Evolutionary conservation across 2,888 invertebrate genomes (phyloP).

Genomic region (Brachyptera risi): DNA sequence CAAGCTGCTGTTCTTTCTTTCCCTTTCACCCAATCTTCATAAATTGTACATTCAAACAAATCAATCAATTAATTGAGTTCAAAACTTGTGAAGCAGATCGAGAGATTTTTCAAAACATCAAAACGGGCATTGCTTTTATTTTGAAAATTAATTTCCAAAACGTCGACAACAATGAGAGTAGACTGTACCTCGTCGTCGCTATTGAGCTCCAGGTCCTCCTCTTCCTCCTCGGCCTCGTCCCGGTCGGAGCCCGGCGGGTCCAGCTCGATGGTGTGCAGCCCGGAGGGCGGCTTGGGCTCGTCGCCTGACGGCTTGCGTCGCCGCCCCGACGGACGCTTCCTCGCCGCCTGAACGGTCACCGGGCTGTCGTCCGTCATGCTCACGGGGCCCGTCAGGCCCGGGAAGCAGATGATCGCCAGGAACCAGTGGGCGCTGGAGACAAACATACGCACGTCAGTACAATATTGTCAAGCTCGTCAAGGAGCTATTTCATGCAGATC

Average conservation of each 20-base stretch:
- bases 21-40: too few relatives aligned
- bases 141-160: too few relatives aligned
- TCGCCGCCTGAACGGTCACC: constrained; percentile 42
- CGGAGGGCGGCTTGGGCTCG: not conserved
- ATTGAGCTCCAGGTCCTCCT: constrained; percentile 57
- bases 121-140: too few relatives aligned
- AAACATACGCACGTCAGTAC: not conserved
- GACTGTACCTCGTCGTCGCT: constrained; percentile 30
- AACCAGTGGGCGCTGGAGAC: constrained; percentile 82
- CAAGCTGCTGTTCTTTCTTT: too few relatives aligned
- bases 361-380: constrained; percentile 35
- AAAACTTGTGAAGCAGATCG: too few relatives aligned
- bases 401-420: constrained; percentile 93
- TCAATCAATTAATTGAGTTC: too few relatives aligned
- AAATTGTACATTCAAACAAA: too few relatives aligned
- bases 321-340: not conserved
- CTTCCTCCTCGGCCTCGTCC: constrained; percentile 78
- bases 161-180: not conserved
- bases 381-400: constrained; percentile 66
- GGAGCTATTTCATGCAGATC: too few relatives aligned
- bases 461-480: not conserved
- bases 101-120: too few relatives aligned
- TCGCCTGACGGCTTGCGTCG: not conserved
- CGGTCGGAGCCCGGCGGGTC: constrained; percentile 56
- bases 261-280: not conserved